Base-by-base conservation (phyloP, 2,888 invertebrate genomes). In the Dyspetes luteomarginatus region DNA sequence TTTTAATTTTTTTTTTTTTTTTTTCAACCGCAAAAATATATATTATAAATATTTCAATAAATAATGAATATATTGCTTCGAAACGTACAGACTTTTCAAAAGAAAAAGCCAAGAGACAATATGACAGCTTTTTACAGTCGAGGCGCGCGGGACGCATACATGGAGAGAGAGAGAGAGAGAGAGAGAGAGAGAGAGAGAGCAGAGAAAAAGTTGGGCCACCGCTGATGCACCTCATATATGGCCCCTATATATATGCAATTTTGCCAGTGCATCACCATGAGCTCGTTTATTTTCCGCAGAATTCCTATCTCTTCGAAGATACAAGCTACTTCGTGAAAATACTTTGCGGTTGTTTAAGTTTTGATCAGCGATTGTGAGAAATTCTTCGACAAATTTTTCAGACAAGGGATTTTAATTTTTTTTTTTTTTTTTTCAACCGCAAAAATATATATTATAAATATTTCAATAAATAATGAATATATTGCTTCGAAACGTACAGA, bases 91-190 rank as follows among this genome's bases (percentile, higher is more conserved):
- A n/a, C n/a, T n/a, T n/a, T n/a, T n/a, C n/a, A n/a, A n/a, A n/a
- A n/a, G n/a, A n/a, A n/a, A n/a, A n/a, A n/a, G n/a, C n/a, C n/a
- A n/a, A n/a, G n/a, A n/a, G n/a, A n/a, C n/a, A n/a, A n/a, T n/a
- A n/a, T 87, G 85, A 86, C 87, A 85, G 85, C 82, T 83, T 81
- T 77, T 87, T 84, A 81, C 80, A 67, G 80, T 81, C 76, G 68
- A 68, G 43, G 28, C n/a, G 30, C 50, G 22, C 48, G n/a, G 24
- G 4, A 56, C 58, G 17, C 4, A n/a, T 4, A 45, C 15, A 45
- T 45, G 15, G 12, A 36, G 36, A 12, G 36, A 2, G 36, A 36
- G 36, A 36, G 36, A 36, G 36, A 36, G n/a, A n/a, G n/a, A n/a
- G n/a, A n/a, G n/a, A n/a, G n/a, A n/a, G n/a, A n/a, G n/a, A n/a